Conservation (phyloP, 23 tunicate genomes). For the Halocynthia aurantium region DNA sequence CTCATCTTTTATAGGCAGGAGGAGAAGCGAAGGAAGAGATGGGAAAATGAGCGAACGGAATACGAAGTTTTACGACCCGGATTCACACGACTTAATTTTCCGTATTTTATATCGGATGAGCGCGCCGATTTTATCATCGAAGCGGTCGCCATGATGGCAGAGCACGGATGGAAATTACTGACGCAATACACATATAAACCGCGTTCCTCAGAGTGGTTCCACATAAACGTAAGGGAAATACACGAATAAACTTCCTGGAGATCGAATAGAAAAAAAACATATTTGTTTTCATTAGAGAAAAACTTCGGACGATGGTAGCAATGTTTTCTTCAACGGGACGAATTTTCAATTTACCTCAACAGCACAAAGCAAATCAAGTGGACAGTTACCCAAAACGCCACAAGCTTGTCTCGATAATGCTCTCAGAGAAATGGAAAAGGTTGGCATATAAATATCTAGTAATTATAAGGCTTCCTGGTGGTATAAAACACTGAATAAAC, state of each 20-base stretch:
- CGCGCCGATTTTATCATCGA: conserved; percentile 50
- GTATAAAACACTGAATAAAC: too few relatives aligned
- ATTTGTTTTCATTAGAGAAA: too few relatives aligned
- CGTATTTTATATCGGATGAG: conserved; percentile 60
- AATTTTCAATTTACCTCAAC: too few relatives aligned
- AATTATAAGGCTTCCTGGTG: too few relatives aligned
- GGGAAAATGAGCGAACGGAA: conserved; percentile 56
- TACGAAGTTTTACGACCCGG: conserved; percentile 91
- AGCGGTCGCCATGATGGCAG: conserved; percentile 84
- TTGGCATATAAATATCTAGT: too few relatives aligned
- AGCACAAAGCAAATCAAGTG: too few relatives aligned
- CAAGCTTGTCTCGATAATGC: too few relatives aligned
- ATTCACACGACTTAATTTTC: conserved; percentile 70
- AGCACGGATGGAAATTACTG: conserved; percentile 71
- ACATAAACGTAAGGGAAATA: background rate
- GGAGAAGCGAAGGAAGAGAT: conserved; percentile 57
- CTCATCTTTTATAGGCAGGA: conserved; percentile 25
- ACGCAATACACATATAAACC: conserved; percentile 89
- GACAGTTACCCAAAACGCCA: too few relatives aligned
- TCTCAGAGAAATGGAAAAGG: too few relatives aligned
- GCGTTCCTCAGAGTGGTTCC: conserved; percentile 93
- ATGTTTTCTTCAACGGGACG: too few relatives aligned
- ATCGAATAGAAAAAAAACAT: conserved; percentile 15
- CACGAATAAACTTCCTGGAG: too few relatives aligned
- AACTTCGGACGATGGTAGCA: too few relatives aligned